These are phyloP conservation scores for Xestia xanthographa DNA, from an alignment of 2,888 invertebrate species.

Conservation along the genomic window DNA sequence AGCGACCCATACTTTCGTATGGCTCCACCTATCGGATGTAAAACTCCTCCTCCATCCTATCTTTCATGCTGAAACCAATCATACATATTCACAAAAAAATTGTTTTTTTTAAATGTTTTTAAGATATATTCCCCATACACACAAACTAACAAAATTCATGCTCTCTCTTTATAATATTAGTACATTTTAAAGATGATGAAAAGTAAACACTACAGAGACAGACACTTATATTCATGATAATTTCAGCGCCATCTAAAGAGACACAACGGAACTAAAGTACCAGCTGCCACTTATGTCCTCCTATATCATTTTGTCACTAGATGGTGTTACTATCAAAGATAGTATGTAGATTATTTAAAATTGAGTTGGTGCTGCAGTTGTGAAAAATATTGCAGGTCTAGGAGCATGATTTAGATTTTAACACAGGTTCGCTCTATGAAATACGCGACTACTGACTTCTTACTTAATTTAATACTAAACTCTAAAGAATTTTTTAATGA, in stretches of 20 bases:
- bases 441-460: background rate
- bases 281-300: background rate
- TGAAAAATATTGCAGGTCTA: background rate
- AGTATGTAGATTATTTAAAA: background rate
- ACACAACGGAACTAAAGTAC: conserved; percentile 13
- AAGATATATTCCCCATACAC: background rate
- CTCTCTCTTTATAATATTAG: background rate
- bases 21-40: background rate
- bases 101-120: too few relatives aligned
- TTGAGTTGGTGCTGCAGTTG: conserved; percentile 24
- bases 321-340: conserved; percentile 26
- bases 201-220: background rate
- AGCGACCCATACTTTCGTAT: too few relatives aligned
- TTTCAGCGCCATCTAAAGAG: conserved; percentile 37
- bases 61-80: background rate
- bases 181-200: too few relatives aligned
- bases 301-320: conserved; percentile 3
- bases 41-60: background rate
- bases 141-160: background rate
- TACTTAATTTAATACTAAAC: background rate
- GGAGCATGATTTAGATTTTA: background rate
- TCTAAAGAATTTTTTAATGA: background rate
- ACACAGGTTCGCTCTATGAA: background rate
- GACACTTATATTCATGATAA: background rate
- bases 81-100: background rate